These are phyloP conservation scores for Heliconius himera DNA, from an alignment of 1,140 invertebrate genomes.

Conservation along the genomic window DNA sequence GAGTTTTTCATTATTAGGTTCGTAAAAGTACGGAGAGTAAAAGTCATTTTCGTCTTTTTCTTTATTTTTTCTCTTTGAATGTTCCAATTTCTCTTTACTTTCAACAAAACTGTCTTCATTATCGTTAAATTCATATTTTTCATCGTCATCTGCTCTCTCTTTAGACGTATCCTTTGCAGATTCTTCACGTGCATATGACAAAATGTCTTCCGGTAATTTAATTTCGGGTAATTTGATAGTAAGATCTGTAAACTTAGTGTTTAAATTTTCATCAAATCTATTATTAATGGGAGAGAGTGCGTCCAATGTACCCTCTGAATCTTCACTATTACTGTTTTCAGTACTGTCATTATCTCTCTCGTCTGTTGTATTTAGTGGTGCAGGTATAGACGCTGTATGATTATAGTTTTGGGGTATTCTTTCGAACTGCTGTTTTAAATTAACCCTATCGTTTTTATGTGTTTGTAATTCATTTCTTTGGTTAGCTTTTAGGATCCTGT, in stretches of 20 bases:
- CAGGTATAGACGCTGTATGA: slow-evolving; percentile 51
- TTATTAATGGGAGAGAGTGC: slow-evolving; percentile 45
- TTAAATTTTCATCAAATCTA: slow-evolving; percentile 65
- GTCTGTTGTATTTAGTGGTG: slow-evolving; percentile 33
- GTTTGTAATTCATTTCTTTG: neutral
- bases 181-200: slow-evolving; percentile 54
- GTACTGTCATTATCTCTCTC: too few relatives aligned
- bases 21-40: slow-evolving; percentile 49
- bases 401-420: slow-evolving; percentile 76
- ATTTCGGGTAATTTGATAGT: slow-evolving; percentile 72
- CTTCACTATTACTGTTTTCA: slow-evolving; percentile 34
- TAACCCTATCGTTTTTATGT: slow-evolving; percentile 39
- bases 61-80: slow-evolving; percentile 38
- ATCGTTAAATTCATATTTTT: slow-evolving; percentile 25
- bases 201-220: slow-evolving; percentile 71
- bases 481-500: slow-evolving; percentile 31
- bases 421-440: slow-evolving; percentile 78
- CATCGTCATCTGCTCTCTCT: slow-evolving; percentile 42
- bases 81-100: neutral
- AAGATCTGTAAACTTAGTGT: slow-evolving; percentile 68
- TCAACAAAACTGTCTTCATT: neutral
- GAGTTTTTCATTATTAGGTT: slow-evolving; percentile 25
- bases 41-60: slow-evolving; percentile 47
- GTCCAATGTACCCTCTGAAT: slow-evolving; percentile 51
- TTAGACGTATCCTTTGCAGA: slow-evolving; percentile 22